These are phyloP conservation scores for Muscicapa adusta DNA, from an alignment of 2,113 vertebrate species.

Conservation along the genomic window DNA sequence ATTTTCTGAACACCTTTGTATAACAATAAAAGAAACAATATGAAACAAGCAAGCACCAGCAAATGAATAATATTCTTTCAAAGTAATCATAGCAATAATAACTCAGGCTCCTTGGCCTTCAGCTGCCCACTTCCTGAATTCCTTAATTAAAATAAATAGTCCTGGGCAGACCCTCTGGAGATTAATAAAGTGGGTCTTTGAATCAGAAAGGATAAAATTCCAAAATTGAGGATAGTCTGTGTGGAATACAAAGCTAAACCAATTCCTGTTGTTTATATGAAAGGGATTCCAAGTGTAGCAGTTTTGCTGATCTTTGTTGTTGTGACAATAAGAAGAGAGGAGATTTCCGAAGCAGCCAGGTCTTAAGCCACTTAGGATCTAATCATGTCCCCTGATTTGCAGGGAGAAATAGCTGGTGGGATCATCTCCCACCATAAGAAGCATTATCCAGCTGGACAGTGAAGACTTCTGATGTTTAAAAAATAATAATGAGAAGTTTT, in stretches of 20 bases:
- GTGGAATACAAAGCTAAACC: neutral
- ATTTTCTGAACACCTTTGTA: neutral
- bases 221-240: neutral
- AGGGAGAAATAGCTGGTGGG: neutral
- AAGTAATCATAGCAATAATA: neutral
- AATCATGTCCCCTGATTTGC: neutral
- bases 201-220: slow-evolving; percentile 23
- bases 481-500: neutral
- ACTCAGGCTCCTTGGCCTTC: neutral
- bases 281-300: neutral
- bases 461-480: neutral
- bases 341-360: neutral
- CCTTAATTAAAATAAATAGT: neutral
- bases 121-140: neutral
- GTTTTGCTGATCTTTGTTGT: slow-evolving; percentile 21
- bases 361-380: slow-evolving; percentile 24
- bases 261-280: neutral
- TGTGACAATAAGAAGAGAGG: neutral
- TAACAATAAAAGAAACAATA: neutral
- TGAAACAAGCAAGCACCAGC: neutral
- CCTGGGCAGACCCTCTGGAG: neutral
- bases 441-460: neutral
- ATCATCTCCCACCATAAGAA: neutral
- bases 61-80: neutral
- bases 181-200: slow-evolving; percentile 12